phyloP scores from a whole-genome alignment of 1,140 invertebrate species.

The Cheumatopsyche charites region DNA sequence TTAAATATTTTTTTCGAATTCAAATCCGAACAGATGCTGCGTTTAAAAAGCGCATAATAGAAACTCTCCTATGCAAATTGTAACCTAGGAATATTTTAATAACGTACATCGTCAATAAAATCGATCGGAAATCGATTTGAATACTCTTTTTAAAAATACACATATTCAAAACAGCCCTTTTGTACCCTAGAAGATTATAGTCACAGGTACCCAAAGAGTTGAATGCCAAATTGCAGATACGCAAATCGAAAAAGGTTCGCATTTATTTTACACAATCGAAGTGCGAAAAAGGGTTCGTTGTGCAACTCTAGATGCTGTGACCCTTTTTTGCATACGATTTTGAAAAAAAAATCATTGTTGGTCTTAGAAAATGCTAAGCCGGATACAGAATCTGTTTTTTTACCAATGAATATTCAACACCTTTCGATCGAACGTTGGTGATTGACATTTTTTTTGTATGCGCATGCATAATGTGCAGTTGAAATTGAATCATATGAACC shows the following conservation, averaged over 20 bases:
- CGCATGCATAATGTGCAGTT: not conserved
- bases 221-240: constrained; percentile 11
- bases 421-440: constrained; percentile 32
- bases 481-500: constrained; percentile 21
- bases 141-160: constrained; percentile 27
- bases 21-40: constrained; percentile 32
- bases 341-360: constrained; percentile 3
- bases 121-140: constrained; percentile 47
- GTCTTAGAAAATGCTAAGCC: not conserved
- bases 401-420: constrained; percentile 47
- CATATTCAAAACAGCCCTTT: constrained; percentile 34
- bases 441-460: constrained; percentile 41
- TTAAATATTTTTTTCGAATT: not conserved
- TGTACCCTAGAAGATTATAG: constrained; percentile 39
- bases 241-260: constrained; percentile 2
- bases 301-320: constrained; percentile 1
- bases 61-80: constrained; percentile 37
- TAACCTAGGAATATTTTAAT: constrained; percentile 9
- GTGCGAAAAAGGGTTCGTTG: constrained; percentile 2
- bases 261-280: not conserved
- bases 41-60: constrained; percentile 23
- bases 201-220: constrained; percentile 21
- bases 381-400: constrained; percentile 8
- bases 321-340: constrained; percentile 16
- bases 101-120: constrained; percentile 35